Conservation (phyloP, 2,888 invertebrate genomes). For the Helobdella robusta region DNA sequence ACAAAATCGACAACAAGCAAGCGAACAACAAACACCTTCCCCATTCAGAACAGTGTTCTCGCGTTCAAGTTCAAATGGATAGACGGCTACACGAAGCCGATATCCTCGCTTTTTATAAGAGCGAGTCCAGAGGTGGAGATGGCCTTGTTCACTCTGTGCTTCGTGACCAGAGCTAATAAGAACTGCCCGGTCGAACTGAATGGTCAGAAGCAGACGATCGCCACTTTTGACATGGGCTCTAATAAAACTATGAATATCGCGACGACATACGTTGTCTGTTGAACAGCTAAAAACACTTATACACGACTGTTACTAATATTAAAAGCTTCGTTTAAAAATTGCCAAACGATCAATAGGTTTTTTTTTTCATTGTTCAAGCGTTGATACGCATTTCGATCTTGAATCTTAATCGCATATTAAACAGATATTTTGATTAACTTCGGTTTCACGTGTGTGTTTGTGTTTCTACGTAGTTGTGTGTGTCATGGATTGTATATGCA, state of each 20-base stretch:
- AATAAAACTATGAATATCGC: slow-evolving; percentile 29
- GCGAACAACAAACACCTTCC: too few species aligned
- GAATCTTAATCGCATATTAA: too few species aligned
- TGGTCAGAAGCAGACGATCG: slow-evolving; percentile 24
- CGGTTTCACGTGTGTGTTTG: too few species aligned
- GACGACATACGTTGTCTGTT: slow-evolving; percentile 30
- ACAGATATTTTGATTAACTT: too few species aligned
- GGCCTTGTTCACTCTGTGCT: slow-evolving; percentile 79
- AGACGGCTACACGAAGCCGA: slow-evolving; percentile 25
- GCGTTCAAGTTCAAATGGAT: slow-evolving; percentile 27
- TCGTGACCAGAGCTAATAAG: slow-evolving; percentile 62
- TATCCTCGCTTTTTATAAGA: slow-evolving; percentile 38
- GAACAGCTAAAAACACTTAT: slow-evolving; percentile 8
- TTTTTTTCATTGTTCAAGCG: too few species aligned
- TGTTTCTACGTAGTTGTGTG: too few species aligned
- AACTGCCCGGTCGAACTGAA: slow-evolving; percentile 25
- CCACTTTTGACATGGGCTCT: slow-evolving; percentile 27
- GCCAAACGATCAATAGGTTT: too few species aligned
- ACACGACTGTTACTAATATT: too few species aligned
- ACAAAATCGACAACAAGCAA: too few species aligned
- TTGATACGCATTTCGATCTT: too few species aligned
- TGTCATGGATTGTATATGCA: too few species aligned
- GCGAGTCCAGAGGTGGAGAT: slow-evolving; percentile 78
- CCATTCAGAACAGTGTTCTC: slow-evolving; percentile 5
- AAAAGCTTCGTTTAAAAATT: too few species aligned